Evolutionary conservation across 2,888 invertebrate species (phyloP).

Genomic region (Galeruca laticollis): DNA sequence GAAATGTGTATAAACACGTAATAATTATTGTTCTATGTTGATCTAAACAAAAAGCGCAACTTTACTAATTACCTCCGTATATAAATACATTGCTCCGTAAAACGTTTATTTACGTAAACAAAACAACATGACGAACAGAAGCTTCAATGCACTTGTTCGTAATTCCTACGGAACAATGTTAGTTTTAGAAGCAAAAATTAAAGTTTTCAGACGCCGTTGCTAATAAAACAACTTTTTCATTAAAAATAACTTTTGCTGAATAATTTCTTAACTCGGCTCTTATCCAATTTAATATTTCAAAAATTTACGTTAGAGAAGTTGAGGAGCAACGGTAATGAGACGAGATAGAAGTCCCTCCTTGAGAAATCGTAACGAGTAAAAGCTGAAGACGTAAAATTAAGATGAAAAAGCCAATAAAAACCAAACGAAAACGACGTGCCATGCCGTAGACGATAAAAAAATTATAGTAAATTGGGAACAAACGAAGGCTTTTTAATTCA

Average conservation of each 20-base stretch:
- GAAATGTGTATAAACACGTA: not conserved
- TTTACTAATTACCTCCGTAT: not conserved
- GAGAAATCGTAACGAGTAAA: slow-evolving; percentile 16
- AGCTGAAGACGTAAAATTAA: not conserved
- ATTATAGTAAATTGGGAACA: not conserved
- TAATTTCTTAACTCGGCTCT: not conserved
- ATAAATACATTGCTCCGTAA: not conserved
- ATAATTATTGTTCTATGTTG: not conserved
- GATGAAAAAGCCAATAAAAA: not conserved
- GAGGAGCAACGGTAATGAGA: slow-evolving; percentile 11
- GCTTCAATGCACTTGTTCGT: not conserved
- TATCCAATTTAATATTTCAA: slow-evolving; percentile 25
- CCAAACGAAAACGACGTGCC: not conserved
- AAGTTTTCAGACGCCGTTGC: not conserved
- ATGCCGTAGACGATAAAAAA: not conserved
- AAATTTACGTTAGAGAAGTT: slow-evolving; percentile 12
- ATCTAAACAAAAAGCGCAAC: not conserved
- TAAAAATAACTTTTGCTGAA: not conserved
- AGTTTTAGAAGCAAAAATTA: not conserved
- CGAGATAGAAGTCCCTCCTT: slow-evolving; percentile 14
- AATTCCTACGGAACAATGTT: not conserved
- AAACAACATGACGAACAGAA: not conserved
- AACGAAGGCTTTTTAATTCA: not conserved
- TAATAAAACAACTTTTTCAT: slow-evolving; percentile 7
- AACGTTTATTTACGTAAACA: not conserved